These are phyloP conservation scores for Aspidoscelis tigris DNA, from an alignment of 2,113 vertebrate species.

Conservation along the genomic window DNA sequence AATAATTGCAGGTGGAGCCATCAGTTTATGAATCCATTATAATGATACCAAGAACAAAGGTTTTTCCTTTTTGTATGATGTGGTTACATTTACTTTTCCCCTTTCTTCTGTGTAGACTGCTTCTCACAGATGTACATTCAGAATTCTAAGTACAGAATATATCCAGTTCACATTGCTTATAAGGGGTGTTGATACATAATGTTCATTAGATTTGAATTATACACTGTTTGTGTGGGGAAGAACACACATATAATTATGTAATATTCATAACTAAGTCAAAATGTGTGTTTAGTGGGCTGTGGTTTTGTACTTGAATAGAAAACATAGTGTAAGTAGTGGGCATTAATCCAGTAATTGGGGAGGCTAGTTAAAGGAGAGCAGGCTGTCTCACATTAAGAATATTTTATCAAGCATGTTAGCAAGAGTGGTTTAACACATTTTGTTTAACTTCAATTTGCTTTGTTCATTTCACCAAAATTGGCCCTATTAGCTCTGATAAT, in stretches of 20 bases:
- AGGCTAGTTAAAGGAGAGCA: background rate
- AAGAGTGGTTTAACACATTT: constrained; percentile 46
- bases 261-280: background rate
- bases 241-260: background rate
- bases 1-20: background rate
- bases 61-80: background rate
- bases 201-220: background rate
- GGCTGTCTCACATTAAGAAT: constrained; percentile 2
- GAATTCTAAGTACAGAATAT: no score
- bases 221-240: background rate
- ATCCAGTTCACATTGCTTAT: no score
- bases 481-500: constrained; percentile 57
- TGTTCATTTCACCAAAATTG: constrained; percentile 62
- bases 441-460: constrained; percentile 63
- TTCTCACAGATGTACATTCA: background rate
- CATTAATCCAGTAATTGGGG: background rate
- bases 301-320: background rate
- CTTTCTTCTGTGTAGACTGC: background rate
- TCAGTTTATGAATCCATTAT: background rate
- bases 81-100: background rate
- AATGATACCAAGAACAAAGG: background rate
- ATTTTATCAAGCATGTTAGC: constrained; percentile 25
- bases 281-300: background rate
- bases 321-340: background rate
- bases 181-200: background rate